phyloP scores from a whole-genome alignment of 2,113 vertebrate species.

The Cisticola juncidis region DNA sequence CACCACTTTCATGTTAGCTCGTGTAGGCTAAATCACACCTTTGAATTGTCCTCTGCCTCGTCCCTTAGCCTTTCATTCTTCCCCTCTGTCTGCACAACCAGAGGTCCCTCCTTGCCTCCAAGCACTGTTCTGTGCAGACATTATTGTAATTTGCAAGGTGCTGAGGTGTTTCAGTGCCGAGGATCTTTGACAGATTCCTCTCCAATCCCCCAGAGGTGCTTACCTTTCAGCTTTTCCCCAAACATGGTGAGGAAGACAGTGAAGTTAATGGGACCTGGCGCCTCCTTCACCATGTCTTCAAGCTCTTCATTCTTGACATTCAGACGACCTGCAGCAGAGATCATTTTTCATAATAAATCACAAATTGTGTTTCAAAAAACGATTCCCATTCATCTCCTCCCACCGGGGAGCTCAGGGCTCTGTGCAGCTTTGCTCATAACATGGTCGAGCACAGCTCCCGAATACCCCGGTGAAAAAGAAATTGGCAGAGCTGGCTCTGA shows the following conservation, averaged over 20 bases:
- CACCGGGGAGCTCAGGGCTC: conserved; percentile 40
- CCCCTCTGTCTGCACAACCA: conserved; percentile 20
- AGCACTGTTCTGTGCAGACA: conserved; percentile 36
- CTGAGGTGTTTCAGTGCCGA: conserved; percentile 42
- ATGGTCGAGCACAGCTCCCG: conserved; percentile 19
- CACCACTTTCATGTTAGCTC: conserved; percentile 17
- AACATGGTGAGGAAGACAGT: conserved; percentile 91
- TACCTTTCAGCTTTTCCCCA: conserved; percentile 92
- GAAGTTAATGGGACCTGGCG: conserved; percentile 88
- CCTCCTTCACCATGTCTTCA: conserved; percentile 89
- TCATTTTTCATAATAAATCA: conserved; percentile 59
- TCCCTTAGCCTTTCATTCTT: conserved; percentile 5
- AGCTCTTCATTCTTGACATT: conserved; percentile 90
- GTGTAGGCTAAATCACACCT: conserved; percentile 33
- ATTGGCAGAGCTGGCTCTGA: conserved; percentile 21
- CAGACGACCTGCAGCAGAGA: conserved; percentile 78
- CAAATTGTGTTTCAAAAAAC: conserved; percentile 46
- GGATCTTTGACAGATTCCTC: conserved; percentile 58
- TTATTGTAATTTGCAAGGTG: conserved; percentile 39
- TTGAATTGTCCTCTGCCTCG: conserved; percentile 8
- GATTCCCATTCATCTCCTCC: conserved; percentile 53
- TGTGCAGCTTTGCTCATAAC: conserved; percentile 47
- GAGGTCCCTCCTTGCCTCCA: conserved; percentile 51
- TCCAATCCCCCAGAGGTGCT: conserved; percentile 59
- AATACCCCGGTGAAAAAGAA: not conserved